These are phyloP conservation scores for Stegodyphus dumicola DNA, from an alignment of 1,140 invertebrate genomes.

Conservation along the genomic window DNA sequence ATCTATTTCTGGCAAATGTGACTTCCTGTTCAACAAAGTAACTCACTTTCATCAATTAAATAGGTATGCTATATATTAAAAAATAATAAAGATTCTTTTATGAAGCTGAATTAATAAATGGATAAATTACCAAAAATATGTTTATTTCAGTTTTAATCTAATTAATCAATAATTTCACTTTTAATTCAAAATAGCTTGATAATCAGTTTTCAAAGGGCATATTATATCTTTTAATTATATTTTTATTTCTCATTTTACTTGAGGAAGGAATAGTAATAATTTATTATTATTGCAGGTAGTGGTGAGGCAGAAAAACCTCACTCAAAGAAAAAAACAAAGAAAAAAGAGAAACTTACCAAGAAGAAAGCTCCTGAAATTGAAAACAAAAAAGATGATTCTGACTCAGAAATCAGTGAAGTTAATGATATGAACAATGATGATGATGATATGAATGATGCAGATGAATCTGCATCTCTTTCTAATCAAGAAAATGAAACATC, in stretches of 20 bases:
- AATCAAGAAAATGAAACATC: background rate
- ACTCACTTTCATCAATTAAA: no score
- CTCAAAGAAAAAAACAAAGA: conserved; percentile 27
- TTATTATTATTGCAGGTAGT: background rate
- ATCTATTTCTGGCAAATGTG: no score
- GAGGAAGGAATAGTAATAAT: background rate
- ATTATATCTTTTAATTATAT: background rate
- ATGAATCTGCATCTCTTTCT: background rate
- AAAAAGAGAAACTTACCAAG: conserved; percentile 33
- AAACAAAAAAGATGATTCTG: conserved; percentile 2
- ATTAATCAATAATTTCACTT: no score
- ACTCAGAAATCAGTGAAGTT: background rate
- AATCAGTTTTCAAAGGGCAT: no score
- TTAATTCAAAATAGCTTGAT: no score
- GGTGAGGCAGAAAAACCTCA: background rate
- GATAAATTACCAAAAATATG: no score
- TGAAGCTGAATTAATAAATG: no score
- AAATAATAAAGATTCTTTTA: no score
- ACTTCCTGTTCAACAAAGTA: no score
- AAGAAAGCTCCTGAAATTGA: background rate
- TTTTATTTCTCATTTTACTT: background rate
- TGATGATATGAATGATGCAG: conserved; percentile 6
- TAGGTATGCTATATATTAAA: no score
- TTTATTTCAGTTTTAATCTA: no score
- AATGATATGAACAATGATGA: background rate